phyloP scores from a whole-genome alignment of 2,888 invertebrate genomes.

The Poecilus cupreus region DNA sequence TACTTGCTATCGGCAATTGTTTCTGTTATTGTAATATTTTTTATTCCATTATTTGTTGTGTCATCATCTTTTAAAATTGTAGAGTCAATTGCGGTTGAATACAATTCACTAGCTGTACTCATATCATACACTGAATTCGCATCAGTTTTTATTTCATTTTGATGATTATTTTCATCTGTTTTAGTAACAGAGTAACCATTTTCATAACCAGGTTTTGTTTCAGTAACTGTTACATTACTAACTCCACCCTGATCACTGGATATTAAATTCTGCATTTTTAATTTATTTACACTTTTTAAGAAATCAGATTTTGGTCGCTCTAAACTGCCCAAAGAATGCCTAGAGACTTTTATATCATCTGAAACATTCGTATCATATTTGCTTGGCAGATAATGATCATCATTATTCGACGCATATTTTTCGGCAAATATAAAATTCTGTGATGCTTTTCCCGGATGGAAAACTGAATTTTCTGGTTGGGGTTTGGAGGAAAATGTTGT shows the following conservation, averaged over 20 bases:
- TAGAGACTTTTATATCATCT: slow-evolving; percentile 79
- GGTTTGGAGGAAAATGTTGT: slow-evolving; percentile 39
- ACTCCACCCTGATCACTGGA: slow-evolving; percentile 61
- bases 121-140: slow-evolving; percentile 39
- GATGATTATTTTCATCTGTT: slow-evolving; percentile 64
- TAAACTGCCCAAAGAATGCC: slow-evolving; percentile 78
- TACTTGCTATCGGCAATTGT: slow-evolving; percentile 63
- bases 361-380: slow-evolving; percentile 78
- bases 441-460: slow-evolving; percentile 63
- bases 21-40: slow-evolving; percentile 70
- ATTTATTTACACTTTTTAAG: slow-evolving; percentile 72
- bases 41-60: slow-evolving; percentile 72
- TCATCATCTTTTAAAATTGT: slow-evolving; percentile 73
- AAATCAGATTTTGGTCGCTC: slow-evolving; percentile 79
- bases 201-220: slow-evolving; percentile 70
- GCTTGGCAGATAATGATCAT: slow-evolving; percentile 62
- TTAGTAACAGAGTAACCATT: slow-evolving; percentile 74
- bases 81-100: slow-evolving; percentile 74
- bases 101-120: slow-evolving; percentile 65
- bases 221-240: slow-evolving; percentile 61
- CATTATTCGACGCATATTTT: slow-evolving; percentile 64
- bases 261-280: slow-evolving; percentile 60
- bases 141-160: background rate
- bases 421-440: slow-evolving; percentile 69
- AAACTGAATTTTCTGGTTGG: slow-evolving; percentile 32